Base-by-base conservation (phyloP, 2,888 invertebrate genomes). In the Drosophila kambysellisi region DNA sequence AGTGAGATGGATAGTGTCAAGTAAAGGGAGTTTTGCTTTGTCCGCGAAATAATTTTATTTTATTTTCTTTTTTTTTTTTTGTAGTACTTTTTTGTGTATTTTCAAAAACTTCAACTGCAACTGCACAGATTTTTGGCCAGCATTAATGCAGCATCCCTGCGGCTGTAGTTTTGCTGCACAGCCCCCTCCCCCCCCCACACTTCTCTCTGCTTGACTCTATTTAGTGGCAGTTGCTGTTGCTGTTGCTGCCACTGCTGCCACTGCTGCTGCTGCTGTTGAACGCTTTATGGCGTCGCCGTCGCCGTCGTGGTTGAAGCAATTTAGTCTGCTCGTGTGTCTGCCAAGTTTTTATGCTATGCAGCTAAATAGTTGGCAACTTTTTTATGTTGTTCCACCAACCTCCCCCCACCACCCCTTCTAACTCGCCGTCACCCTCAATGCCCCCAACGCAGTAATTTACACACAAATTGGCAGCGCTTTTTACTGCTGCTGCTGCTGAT, bases 291-390 rank as follows among this genome's bases (percentile, higher is more conserved):
- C 71, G 54, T 41, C 43, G 66, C 25, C 48, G 64, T 59, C 54
- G 65, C 30, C 41, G 63, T 66, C 66, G 75, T 66, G 65, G 80
- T 74, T 41, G 61, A 52, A 66, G 66, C 83, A 72, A 80, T 86
- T 78, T 68, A 83, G 89, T 87, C 77, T 83, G 79, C 73, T 86
- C 82, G 80, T 81, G 75, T 89, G 90, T 91, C 91, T 91, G 83
- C 82, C 79, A 86, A 89, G 79, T 90, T 86, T 83, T 72, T 71
- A 70, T 75, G 75, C 81, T 63, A 70, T 69, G 78, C 79, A 81
- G 81, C 84, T 72, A 89, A 85, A 85, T 85, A 89, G 84, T 89
- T 89, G 76, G 69, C 65, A 85, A 89, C 88, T 84, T 85, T 86
- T 86, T 76, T 81, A 70, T 85, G 81, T 67, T 66, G 53, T 62